These are phyloP conservation scores for Delia radicum DNA, from an alignment of 1,140 invertebrate genomes.

Conservation along the genomic window DNA sequence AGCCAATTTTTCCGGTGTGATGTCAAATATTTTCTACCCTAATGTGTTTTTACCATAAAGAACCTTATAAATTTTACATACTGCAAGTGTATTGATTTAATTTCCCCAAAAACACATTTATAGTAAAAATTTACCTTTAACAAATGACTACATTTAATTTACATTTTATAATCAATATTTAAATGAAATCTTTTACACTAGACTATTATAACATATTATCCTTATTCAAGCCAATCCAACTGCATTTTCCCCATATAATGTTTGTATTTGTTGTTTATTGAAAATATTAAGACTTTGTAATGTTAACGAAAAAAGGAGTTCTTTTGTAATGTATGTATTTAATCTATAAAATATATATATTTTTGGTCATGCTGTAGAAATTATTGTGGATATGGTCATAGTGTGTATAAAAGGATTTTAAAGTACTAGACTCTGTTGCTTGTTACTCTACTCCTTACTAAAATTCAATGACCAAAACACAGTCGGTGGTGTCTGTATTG, in stretches of 20 bases:
- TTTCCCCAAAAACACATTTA: background rate
- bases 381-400: background rate
- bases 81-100: background rate
- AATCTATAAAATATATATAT: background rate
- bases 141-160: constrained; percentile 13
- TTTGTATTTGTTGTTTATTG: background rate
- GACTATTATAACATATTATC: no score
- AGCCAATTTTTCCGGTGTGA: no score
- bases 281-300: background rate
- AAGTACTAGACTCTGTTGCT: no score
- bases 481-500: no score
- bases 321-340: background rate
- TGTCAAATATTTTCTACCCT: no score
- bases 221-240: background rate
- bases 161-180: constrained; percentile 21
- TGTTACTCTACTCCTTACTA: no score
- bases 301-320: background rate
- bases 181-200: constrained; percentile 1
- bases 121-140: background rate
- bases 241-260: background rate
- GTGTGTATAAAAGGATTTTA: background rate
- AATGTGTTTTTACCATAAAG: background rate
- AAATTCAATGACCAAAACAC: no score
- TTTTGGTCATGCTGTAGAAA: background rate
- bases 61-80: background rate